phyloP scores from a whole-genome alignment of 2,888 invertebrate genomes.

The Troilus luridus region DNA sequence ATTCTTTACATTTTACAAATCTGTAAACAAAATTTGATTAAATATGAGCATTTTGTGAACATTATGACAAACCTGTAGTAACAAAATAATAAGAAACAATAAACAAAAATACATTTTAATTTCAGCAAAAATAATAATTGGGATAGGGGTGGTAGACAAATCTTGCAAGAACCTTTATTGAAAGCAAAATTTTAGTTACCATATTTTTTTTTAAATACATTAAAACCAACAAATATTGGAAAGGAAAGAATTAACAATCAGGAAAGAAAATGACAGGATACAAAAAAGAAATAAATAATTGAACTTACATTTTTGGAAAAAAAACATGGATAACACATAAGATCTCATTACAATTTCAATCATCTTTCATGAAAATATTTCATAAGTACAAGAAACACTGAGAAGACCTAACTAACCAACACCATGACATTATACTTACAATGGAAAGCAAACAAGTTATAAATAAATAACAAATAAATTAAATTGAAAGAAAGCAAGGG shows the following conservation, averaged over 20 bases:
- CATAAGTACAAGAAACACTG: not conserved
- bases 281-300: not conserved
- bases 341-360: not conserved
- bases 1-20: conserved; percentile 2
- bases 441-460: not conserved
- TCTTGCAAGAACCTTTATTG: not conserved
- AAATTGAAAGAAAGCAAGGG: not conserved
- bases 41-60: not conserved
- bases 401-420: conserved; percentile 13
- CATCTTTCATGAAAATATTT: not conserved
- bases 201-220: not conserved
- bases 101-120: conserved; percentile 51
- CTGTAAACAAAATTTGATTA: conserved; percentile 23
- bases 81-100: conserved; percentile 15
- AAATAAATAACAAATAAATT: not conserved
- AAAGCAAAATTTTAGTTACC: conserved; percentile 4
- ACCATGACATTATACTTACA: not conserved
- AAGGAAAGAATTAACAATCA: conserved; percentile 5
- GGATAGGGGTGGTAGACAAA: not conserved
- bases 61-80: conserved; percentile 12
- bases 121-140: conserved; percentile 14
- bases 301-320: not conserved
- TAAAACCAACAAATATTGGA: conserved; percentile 3
- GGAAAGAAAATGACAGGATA: conserved; percentile 24
- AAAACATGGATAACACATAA: not conserved